Evolutionary conservation across 2,113 vertebrate species (phyloP).

Genomic region (Pandion haliaetus): DNA sequence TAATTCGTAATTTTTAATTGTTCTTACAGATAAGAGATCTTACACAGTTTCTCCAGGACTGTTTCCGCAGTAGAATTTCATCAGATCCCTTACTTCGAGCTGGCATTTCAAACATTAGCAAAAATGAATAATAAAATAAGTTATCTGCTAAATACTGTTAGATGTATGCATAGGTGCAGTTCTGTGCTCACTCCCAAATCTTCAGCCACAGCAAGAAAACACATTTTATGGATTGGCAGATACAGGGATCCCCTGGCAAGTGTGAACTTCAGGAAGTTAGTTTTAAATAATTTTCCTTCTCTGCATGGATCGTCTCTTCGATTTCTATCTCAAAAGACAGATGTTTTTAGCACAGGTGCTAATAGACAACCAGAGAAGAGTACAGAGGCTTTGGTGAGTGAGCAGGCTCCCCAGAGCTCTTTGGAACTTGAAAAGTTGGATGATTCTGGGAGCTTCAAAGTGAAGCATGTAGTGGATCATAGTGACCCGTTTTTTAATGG

Average conservation of each 20-base stretch:
- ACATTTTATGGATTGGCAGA: not conserved
- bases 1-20: not conserved
- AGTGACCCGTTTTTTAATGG: not conserved
- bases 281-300: not conserved
- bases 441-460: not conserved
- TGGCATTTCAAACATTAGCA: not conserved
- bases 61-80: not conserved
- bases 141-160: constrained; percentile 48
- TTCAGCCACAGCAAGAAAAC: not conserved
- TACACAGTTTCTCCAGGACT: not conserved
- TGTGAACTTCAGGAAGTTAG: not conserved
- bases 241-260: not conserved
- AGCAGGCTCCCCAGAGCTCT: not conserved
- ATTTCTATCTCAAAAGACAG: constrained; percentile 27
- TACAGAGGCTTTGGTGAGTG: not conserved
- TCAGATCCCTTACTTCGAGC: not conserved
- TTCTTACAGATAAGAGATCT: not conserved
- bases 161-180: not conserved
- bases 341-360: not conserved
- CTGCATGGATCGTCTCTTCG: not conserved
- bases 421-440: not conserved
- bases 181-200: not conserved
- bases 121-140: constrained; percentile 69
- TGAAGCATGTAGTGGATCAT: fast-evolving
- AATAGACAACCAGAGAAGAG: not conserved